Evolutionary conservation across 1,140 invertebrate species (phyloP).

Genomic region (Globodera ellingtonae): DNA sequence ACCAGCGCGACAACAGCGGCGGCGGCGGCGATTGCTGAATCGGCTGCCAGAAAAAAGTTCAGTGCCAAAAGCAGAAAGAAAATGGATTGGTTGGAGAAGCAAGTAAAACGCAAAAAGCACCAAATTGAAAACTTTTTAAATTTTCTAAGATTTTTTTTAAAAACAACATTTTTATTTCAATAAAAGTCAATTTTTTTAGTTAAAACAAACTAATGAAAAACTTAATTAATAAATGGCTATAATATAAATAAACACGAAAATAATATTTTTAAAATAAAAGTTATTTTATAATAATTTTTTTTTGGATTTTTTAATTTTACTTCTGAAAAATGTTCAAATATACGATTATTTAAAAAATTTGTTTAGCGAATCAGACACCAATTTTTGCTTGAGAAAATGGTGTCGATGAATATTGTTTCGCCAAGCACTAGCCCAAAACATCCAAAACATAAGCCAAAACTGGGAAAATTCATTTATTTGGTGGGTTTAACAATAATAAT

Average conservation of each 20-base stretch:
- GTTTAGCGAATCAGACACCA: neutral
- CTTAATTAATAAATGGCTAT: neutral
- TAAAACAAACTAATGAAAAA: neutral
- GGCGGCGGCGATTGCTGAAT: neutral
- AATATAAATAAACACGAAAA: too few relatives aligned
- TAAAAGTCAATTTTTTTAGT: neutral
- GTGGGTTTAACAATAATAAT: conserved; percentile 15
- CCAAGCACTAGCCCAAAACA: conserved; percentile 1
- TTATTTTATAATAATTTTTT: neutral
- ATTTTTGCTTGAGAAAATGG: conserved; percentile 29
- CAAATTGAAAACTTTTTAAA: too few relatives aligned
- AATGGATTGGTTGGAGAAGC: conserved; percentile 12
- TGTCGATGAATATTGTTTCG: conserved; percentile 37
- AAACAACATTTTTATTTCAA: neutral
- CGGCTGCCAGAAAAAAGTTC: neutral
- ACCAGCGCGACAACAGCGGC: neutral
- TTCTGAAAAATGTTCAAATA: neutral
- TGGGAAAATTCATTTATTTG: conserved; percentile 66
- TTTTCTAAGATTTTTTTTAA: neutral
- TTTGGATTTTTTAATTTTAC: too few relatives aligned
- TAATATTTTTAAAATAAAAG: neutral
- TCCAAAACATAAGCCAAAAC: conserved; percentile 48
- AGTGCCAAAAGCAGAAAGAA: neutral
- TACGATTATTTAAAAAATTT: neutral
- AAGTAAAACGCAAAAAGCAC: neutral